Conservation (phyloP, 2,113 vertebrate species). For the Xiphophorus maculatus region DNA sequence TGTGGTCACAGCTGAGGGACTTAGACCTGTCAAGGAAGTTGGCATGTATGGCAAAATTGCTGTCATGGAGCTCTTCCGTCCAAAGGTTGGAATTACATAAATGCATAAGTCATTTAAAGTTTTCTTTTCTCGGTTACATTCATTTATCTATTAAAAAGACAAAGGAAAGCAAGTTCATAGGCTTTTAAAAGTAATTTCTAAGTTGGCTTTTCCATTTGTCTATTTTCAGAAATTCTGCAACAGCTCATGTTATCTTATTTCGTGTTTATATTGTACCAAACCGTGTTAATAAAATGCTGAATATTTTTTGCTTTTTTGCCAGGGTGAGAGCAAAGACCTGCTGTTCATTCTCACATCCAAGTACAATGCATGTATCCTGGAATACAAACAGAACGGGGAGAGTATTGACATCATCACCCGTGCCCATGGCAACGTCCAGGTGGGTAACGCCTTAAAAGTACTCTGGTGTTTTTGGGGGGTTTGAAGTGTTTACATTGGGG, state of each 20-base stretch:
- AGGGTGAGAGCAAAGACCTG: conserved; percentile 97
- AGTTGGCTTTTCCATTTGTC: no score
- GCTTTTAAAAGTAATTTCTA: background rate
- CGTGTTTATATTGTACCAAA: background rate
- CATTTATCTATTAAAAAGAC: background rate
- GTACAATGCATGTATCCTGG: conserved; percentile 97
- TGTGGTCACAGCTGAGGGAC: conserved; percentile 95
- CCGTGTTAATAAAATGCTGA: background rate
- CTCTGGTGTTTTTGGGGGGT: background rate
- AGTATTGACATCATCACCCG: conserved; percentile 97
- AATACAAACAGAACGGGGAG: conserved; percentile 97
- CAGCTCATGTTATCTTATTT: background rate
- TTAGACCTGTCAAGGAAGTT: conserved; percentile 97
- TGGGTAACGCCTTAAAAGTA: conserved; percentile 47
- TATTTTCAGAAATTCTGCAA: background rate
- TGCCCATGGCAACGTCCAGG: conserved; percentile 97
- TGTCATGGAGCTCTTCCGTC: conserved; percentile 97
- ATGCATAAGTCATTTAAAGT: background rate
- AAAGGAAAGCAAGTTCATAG: background rate
- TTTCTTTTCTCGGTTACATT: background rate
- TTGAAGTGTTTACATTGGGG: background rate
- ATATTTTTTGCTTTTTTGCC: background rate
- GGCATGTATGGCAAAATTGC: conserved; percentile 98
- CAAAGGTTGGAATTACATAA: conserved; percentile 83
- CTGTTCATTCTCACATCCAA: conserved; percentile 97